Conservation (phyloP, 2,113 vertebrate genomes). For the Sylvia atricapilla region DNA sequence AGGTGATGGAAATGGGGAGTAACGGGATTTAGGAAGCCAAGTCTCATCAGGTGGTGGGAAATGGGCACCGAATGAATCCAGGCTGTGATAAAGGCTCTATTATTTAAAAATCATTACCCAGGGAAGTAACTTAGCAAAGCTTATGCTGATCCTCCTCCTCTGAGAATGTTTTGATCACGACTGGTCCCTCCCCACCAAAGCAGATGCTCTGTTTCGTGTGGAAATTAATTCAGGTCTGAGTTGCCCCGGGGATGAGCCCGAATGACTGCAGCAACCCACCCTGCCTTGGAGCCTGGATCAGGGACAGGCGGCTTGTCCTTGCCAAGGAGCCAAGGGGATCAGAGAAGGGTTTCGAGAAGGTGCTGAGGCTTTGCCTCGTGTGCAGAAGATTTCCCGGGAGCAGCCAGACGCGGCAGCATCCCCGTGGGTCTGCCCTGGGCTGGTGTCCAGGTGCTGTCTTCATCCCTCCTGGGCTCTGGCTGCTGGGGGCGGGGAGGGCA, state of each 20-base stretch:
- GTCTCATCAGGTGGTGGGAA: not conserved
- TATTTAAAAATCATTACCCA: not conserved
- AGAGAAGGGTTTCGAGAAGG: not conserved
- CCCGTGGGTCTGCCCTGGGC: fast-evolving
- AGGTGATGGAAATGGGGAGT: not conserved
- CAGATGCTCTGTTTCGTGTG: not conserved
- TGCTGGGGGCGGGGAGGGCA: not conserved
- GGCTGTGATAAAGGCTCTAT: not conserved
- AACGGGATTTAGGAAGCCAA: not conserved
- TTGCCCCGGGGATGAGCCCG: not conserved
- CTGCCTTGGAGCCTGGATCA: not conserved
- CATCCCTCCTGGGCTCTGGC: not conserved
- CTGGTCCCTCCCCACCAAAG: not conserved
- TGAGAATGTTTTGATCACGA: conserved; percentile 3
- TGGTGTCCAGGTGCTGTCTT: not conserved
- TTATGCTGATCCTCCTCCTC: not conserved
- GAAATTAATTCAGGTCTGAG: not conserved
- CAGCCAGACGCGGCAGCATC: not conserved
- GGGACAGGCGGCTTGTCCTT: not conserved
- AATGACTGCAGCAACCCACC: not conserved
- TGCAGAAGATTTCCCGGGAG: not conserved
- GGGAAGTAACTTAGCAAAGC: not conserved
- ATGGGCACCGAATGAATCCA: not conserved
- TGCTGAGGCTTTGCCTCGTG: not conserved
- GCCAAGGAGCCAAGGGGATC: not conserved